phyloP scores from a whole-genome alignment of 2,113 vertebrate genomes.

The Caracal caracal region DNA sequence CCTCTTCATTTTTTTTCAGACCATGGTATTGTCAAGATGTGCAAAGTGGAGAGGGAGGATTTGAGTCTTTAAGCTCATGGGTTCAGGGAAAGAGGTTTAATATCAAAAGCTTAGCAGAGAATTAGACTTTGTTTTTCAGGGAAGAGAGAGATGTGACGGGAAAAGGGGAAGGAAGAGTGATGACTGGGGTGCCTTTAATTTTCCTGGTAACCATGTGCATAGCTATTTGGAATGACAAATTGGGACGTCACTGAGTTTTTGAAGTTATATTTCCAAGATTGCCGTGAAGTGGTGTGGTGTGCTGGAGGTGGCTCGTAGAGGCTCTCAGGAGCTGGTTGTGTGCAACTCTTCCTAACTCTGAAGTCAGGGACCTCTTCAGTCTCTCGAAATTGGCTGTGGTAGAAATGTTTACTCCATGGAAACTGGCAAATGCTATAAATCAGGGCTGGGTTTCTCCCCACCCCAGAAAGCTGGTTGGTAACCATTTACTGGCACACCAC shows the following conservation, averaged over 20 bases:
- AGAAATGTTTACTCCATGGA: not conserved
- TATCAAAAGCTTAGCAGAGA: not conserved
- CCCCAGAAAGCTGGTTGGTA: not conserved
- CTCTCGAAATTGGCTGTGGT: not conserved
- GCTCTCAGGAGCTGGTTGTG: not conserved
- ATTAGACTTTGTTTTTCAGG: not conserved
- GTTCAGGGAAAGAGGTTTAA: not conserved
- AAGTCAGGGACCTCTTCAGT: not conserved
- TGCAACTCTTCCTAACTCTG: not conserved
- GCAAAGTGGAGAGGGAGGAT: not conserved
- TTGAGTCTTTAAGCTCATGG: not conserved
- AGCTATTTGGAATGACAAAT: not conserved
- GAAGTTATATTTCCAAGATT: not conserved
- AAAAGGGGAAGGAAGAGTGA: not conserved
- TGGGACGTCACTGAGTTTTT: not conserved
- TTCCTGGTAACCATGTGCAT: not conserved
- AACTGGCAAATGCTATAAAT: not conserved
- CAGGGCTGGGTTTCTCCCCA: not conserved
- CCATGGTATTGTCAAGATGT: not conserved
- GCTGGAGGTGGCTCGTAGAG: not conserved
- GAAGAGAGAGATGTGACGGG: not conserved
- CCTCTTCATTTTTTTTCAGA: not conserved
- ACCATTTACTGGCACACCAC: not conserved
- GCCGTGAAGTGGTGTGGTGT: not conserved
- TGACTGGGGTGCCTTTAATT: not conserved